These are phyloP conservation scores for Harlomillsia oculata DNA, from an alignment of 1,140 invertebrate species.

Conservation along the genomic window DNA sequence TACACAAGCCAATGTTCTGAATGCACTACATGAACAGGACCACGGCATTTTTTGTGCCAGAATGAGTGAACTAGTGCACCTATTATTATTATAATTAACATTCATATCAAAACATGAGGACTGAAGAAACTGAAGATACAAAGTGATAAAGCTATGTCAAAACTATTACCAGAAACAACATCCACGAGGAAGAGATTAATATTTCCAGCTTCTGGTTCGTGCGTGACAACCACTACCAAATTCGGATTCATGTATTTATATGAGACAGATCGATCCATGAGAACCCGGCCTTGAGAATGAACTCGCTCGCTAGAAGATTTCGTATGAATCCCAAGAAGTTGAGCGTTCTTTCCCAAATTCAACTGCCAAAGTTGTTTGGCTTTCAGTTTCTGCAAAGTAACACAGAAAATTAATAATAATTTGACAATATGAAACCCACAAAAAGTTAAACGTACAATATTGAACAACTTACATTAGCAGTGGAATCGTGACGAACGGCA, in stretches of 20 bases:
- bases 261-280: conserved; percentile 88
- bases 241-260: conserved; percentile 99
- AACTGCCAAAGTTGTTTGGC: conserved; percentile 58
- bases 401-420: conserved; percentile 6
- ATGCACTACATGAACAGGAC: conserved; percentile 81
- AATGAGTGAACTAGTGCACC: conserved; percentile 59
- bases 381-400: conserved; percentile 40
- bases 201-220: conserved; percentile 62
- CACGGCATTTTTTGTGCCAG: conserved; percentile 65
- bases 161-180: conserved; percentile 75
- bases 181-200: conserved; percentile 82
- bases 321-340: conserved; percentile 56
- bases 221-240: conserved; percentile 73
- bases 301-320: conserved; percentile 74
- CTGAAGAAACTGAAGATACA: conserved; percentile 16
- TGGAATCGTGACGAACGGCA: background rate
- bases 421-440: too few relatives aligned
- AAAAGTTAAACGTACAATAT: background rate
- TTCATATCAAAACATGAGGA: conserved; percentile 2
- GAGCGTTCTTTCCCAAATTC: conserved; percentile 56
- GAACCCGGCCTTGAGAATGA: conserved; percentile 88
- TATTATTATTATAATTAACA: conserved; percentile 12
- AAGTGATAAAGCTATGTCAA: conserved; percentile 48
- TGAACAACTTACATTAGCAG: background rate
- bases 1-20: conserved; percentile 97